Percentiles rank a stretch among this genome's conserved stretches.
These are phyloP conservation scores for Sminthopsis crassicaudata DNA, from an alignment of 2,113 vertebrate species.

Conservation along the genomic window DNA sequence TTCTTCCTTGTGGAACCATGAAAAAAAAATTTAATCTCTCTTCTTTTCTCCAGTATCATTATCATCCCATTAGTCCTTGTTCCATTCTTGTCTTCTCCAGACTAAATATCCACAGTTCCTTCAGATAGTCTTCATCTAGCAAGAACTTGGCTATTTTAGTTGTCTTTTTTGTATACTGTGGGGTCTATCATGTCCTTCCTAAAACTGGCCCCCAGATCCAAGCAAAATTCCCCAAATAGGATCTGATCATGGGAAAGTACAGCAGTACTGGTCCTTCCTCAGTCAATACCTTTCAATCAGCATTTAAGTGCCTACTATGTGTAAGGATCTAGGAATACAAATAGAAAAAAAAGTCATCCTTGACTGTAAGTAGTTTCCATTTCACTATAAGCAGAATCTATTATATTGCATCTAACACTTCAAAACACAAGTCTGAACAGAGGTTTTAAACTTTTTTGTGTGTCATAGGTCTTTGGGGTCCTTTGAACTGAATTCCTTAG, in stretches of 20 bases:
- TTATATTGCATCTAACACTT: not conserved
- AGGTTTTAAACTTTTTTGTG: not conserved
- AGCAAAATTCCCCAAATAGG: not conserved
- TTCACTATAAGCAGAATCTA: not conserved
- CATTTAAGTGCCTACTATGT: not conserved
- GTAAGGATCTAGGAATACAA: not conserved
- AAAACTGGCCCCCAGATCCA: not conserved
- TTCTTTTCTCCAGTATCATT: not conserved
- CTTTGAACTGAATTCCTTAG: not conserved
- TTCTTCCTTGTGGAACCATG: not conserved
- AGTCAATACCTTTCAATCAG: not conserved
- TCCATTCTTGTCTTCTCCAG: not conserved
- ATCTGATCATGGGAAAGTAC: not conserved
- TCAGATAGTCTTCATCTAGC: not conserved
- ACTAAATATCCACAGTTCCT: not conserved
- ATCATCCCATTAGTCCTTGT: not conserved
- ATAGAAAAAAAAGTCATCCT: not conserved
- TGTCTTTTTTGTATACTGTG: not conserved
- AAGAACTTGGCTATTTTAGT: not conserved
- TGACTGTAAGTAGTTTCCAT: not conserved
- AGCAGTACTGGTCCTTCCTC: not conserved
- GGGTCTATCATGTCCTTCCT: not conserved
- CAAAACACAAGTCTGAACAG: not conserved
- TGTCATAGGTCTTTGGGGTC: not conserved
- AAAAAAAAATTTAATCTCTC: not conserved